Conservation (phyloP, 2,797 vertebrate genomes). For the Prionace glauca region DNA sequence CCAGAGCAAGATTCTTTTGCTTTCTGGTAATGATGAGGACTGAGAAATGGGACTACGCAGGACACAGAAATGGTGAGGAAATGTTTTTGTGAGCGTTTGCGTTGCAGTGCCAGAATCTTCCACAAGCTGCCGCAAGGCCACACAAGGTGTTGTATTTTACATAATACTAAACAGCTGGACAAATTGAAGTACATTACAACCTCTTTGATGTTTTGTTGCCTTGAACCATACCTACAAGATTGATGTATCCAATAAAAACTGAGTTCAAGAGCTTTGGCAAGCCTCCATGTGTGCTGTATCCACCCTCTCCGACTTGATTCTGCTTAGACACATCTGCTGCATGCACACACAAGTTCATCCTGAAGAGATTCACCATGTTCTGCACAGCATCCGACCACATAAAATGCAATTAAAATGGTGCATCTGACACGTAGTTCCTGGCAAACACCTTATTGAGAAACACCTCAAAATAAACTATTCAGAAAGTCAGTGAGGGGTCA, state of each 20-base stretch:
- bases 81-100: not conserved
- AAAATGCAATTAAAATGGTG: not conserved
- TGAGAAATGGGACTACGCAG: not conserved
- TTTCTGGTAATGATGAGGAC: not conserved
- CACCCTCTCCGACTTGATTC: not conserved
- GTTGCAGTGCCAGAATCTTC: not conserved
- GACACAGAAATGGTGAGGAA: not conserved
- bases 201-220: not conserved
- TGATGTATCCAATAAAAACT: too few relatives aligned
- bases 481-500: not conserved
- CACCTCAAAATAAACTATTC: not conserved
- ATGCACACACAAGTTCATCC: not conserved
- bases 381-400: not conserved
- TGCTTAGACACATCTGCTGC: not conserved
- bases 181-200: not conserved
- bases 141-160: not conserved
- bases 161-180: not conserved
- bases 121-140: not conserved
- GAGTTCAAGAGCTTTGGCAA: not conserved
- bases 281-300: not conserved
- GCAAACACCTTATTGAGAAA: not conserved
- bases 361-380: not conserved
- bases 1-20: not conserved
- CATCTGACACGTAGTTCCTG: not conserved
- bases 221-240: not conserved